Base-by-base conservation (phyloP, 2,888 invertebrate species). In the Eumacrocentrus americanus region DNA sequence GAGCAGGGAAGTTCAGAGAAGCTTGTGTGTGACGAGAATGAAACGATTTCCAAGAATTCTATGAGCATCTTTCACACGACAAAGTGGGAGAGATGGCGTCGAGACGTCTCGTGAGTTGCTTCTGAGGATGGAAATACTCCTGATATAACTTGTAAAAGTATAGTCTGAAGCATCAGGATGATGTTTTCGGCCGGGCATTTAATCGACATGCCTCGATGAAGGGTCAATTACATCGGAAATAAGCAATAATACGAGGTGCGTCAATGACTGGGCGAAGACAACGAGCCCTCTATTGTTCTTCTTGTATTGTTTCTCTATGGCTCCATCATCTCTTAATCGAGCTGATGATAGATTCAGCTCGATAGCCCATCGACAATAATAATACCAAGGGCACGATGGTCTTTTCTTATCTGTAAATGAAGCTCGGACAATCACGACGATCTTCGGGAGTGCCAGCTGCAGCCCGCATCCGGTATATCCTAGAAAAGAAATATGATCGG, bases 191-290 rank as follows among this genome's bases (percentile, higher is more conserved):
- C 2, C 12, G 14, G 14, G 9, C 5, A 11, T 48, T 52, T 25
- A 40, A 52, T 52, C 40, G 52, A 40, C 40, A 38, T 9, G 57
- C 51, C 56, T 48, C 63, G 51, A 47, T 62, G 57, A 29, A 55
- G 54, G 62, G 58, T 63, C 67, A 69, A 71, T 72, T 71, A 64
- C 58, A 62, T 63, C 70, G 72, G 72, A 72, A 70, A 67, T 69
- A 50, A 54, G 60, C 66, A 70, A 72, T 71, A 60, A 67, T 63
- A 60, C 57, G 16, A 40, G 52, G 22, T 52, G 37, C 25, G 25
- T 25, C 37, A n/a, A n/a, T n/a, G 11, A 40, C 16, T 42, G 20
- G 20, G 18, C 29, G 52, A 14, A 22, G 40, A 51, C 40, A n/a
- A 40, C 22, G 5, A 38, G 40, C 52, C 52, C 37, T 23, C 52